Base-by-base conservation (phyloP, 2,888 invertebrate species). In the Netelia fuscicornis region DNA sequence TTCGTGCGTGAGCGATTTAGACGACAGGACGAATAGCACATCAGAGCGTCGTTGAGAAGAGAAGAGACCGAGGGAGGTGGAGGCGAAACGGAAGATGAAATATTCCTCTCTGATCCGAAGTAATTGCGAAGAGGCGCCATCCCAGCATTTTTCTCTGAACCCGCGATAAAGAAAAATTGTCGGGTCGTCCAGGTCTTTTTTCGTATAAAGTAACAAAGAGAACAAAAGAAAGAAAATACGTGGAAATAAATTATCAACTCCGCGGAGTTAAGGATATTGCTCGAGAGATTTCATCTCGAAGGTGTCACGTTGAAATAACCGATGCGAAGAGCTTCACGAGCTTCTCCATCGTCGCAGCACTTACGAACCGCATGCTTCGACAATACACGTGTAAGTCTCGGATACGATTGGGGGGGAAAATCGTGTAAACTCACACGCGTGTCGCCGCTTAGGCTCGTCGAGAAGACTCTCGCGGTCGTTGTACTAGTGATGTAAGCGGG, bases 81-180 rank as follows among this genome's bases (percentile, higher is more conserved):
- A 86, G 86, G 67, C 74, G 81, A 20, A 20, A 78, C 88, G 87
- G 86, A 86, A 88, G 89, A 91, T 92, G 92, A 93, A 93, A 93
- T 93, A 93, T 92, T 92, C 90, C 89, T 89, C 91, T 89, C 91
- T 93, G 93, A 93, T 92, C 92, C 93, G 91, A 90, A 92, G 92
- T 93, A 92, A 93, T 93, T 92, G 92, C 91, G 90, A 91, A 90
- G 88, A 88, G 87, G 88, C 89, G 89, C 91, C 88, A 17, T 58
- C 70, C 60, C 77, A 78, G 58, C 71, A 52, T 48, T 77, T 62
- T 71, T 62, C 10, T 62, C 10, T 62, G 25, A 23, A 60, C 1
- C n/a, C 37, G 2, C 8, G 5, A 37, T 10, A 30, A 48, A 30
- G 58, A 72, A 76, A 74, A 77, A 77, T 72, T 44, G 42, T 64